Conservation (phyloP, 2,113 vertebrate genomes). For the Progne subis region DNA sequence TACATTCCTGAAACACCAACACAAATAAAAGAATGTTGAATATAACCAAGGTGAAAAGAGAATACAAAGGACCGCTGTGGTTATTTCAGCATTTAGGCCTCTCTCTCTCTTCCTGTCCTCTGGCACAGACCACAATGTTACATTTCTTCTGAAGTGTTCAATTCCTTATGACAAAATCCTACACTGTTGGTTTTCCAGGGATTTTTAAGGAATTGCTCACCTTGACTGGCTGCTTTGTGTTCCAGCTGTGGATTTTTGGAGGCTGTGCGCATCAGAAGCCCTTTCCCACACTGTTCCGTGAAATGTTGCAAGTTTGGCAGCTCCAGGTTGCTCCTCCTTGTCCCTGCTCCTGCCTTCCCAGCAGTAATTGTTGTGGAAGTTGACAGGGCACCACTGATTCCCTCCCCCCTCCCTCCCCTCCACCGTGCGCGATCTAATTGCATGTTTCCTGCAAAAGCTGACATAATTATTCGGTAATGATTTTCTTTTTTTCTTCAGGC, state of each 20-base stretch:
- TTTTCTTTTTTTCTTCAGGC: not conserved
- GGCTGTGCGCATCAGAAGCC: not conserved
- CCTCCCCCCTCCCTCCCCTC: not conserved
- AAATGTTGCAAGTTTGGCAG: not conserved
- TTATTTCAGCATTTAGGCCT: not conserved
- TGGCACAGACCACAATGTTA: not conserved
- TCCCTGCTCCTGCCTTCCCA: not conserved
- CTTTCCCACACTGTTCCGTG: not conserved
- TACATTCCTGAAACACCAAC: not conserved
- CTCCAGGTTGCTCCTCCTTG: not conserved
- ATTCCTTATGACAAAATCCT: not conserved
- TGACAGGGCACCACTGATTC: slow-evolving; percentile 6
- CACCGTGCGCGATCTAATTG: slow-evolving; percentile 34
- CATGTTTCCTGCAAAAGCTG: slow-evolving; percentile 58
- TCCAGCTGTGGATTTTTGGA: not conserved
- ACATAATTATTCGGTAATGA: slow-evolving; percentile 45
- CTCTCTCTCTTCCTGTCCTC: not conserved
- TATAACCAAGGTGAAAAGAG: not conserved
- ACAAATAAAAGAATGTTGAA: not conserved
- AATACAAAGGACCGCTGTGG: not conserved
- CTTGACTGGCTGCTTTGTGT: not conserved
- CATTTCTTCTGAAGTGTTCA: not conserved
- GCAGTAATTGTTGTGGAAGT: slow-evolving; percentile 11
- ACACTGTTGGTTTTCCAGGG: not conserved
- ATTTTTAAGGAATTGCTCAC: not conserved